These are phyloP conservation scores for Pagetopsis macropterus DNA, from an alignment of 2,797 vertebrate species.

Conservation along the genomic window DNA sequence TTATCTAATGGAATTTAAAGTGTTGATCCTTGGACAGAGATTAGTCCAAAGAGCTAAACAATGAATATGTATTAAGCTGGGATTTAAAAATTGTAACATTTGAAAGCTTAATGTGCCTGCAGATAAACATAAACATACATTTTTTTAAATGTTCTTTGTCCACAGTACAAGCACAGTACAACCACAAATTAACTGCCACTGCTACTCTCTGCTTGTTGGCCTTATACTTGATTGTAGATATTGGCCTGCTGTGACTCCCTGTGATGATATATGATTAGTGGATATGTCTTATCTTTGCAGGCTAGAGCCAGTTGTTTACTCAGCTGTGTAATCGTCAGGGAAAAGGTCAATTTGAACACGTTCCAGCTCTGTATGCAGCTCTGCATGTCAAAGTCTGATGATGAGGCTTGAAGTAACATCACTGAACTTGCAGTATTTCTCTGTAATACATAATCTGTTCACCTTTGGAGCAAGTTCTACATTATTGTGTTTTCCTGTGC, in stretches of 20 bases:
- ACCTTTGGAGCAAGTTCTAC: conserved; percentile 21
- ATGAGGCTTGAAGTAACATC: conserved; percentile 40
- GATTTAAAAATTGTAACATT: background rate
- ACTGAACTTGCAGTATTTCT: conserved; percentile 12
- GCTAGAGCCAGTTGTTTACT: conserved; percentile 44
- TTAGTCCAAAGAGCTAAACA: conserved; percentile 1
- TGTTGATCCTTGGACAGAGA: conserved; percentile 19
- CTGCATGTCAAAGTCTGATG: conserved; percentile 30
- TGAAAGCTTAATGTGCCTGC: background rate
- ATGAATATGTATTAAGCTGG: conserved; percentile 13
- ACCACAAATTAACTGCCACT: conserved; percentile 31
- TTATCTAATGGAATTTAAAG: conserved; percentile 18
- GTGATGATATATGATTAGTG: conserved; percentile 45
- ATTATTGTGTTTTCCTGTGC: conserved; percentile 33
- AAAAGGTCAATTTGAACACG: conserved; percentile 57
- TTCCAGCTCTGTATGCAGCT: conserved; percentile 19
- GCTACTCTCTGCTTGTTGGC: conserved; percentile 17
- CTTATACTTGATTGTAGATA: conserved; percentile 39
- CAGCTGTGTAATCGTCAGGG: conserved; percentile 53
- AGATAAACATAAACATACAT: background rate
- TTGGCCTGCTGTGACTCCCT: conserved; percentile 31
- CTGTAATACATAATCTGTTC: conserved; percentile 26
- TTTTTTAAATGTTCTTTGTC: conserved; percentile 12
- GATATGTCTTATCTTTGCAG: conserved; percentile 43
- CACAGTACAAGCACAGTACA: background rate